Evolutionary conservation across 1,140 invertebrate species (phyloP), one percentile per base, ranked within the genome.

Genomic region (Fopius arisanus): DNA sequence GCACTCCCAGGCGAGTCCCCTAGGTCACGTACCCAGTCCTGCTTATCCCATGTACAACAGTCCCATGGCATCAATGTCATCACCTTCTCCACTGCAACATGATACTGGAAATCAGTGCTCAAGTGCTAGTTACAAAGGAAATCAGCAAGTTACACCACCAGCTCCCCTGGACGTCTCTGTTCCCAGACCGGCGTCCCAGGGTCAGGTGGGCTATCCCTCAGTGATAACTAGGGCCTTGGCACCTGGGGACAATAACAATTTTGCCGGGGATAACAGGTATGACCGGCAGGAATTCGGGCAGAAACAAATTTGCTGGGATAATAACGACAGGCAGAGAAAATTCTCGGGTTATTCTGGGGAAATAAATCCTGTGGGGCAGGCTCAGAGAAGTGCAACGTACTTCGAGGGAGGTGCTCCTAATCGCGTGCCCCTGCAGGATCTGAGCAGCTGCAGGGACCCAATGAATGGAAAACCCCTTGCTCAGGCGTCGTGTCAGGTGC

Each of bases 31-130:
- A 2, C 92, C 91, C 71, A 93, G 92, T 87, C 92, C 93, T 21
- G 92, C 92, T 19, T 94, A 94, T 88, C 92, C 93, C 9, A 90
- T 93, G 90, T 94, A 94, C 82, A 92, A 93, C 82, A 93, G 92
- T 86, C 92, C 93, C 7, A 92, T 94, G 91, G 91, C 92, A 76
- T 91, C 91, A 1, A 90, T 92, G 79, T 92, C 92, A 54, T 93
- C 92, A 14, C 92, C 92, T 10, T 89, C 88, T 3, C 87, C 88
- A 2, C 76, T 88, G 5, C 92, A 93, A 78, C 92, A 91, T 21
- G 82, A 78, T 23, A 83, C 82, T 62, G 77, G 79, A 14, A 77
- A 83, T 80, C 86, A 87, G 51, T 85, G 84, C 41, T 19, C 82
- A 3, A 82, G 70, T 31, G 75, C 79, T 51, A 77, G 80, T 16